Evolutionary conservation across 2,888 invertebrate genomes (phyloP), one percentile per base, ranked within the genome.

Genomic region (Meiosimyza platycephala): DNA sequence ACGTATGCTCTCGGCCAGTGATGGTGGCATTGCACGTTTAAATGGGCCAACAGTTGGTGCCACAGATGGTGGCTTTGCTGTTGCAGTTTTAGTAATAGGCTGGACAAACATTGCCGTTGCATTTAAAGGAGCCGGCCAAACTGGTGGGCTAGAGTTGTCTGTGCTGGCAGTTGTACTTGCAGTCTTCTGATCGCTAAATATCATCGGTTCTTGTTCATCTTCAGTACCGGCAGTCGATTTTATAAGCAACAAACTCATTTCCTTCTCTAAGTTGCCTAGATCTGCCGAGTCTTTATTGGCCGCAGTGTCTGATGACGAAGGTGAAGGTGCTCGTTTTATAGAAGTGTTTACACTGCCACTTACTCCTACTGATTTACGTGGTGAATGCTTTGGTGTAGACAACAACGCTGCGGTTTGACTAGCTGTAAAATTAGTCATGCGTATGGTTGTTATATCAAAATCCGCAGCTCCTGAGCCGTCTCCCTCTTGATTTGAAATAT

Each of bases 1-100:
- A n/a, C 99, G 89, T 28, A 97, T 88, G 79, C 96, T 94, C 86
- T 98, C 97, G 0, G 96, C 97, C 69, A 97, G 93, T 0, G 96
- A 95, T 0, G 97, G 97, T 77, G 96, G 95, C 84, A 97, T 91
- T 0, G 97, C 98, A 79, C 93, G 92, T 85, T 96, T 95, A 1
- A 92, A 90, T 6, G 87, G 86, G 80, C 83, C 83, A 48, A 82
- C 76, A 6, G 76, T 81, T 54, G 79, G 80, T 4, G 50, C 6
- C n/a, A 59, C 18, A 47, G 47, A 13, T 7, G 50, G 15, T 15
- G 13, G 22, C 54, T 33, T 52, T 55, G 55, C 72, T 55, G 64
- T 40, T 33, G 33, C n/a, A 5, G 63, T 50, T 11, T 47, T 47
- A 15, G 6, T 7, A 60, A 33, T 47, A 15, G 28, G 15, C 76